These are phyloP conservation scores for Pocillopora meandrina DNA, from an alignment of 92 coral and sea anemone species.

Conservation along the genomic window DNA sequence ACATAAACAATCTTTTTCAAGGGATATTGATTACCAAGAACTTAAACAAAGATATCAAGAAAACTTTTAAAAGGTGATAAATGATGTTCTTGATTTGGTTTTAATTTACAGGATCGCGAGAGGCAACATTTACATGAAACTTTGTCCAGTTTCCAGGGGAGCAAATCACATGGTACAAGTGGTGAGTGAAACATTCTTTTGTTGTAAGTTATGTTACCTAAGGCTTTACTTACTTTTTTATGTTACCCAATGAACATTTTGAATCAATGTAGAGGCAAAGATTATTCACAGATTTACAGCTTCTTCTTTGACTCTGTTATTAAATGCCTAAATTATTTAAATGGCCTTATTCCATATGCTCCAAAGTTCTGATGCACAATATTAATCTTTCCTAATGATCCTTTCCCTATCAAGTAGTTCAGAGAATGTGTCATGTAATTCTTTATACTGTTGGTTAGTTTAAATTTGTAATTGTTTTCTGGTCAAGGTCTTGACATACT, in stretches of 20 bases:
- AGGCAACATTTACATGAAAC: constrained; percentile 74
- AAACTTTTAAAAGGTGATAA: no score
- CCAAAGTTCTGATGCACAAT: no score
- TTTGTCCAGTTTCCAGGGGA: constrained; percentile 60
- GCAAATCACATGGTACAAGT: constrained; percentile 66
- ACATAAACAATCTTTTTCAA: no score
- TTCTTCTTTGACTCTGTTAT: background rate
- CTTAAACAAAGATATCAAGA: no score
- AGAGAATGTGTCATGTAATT: no score
- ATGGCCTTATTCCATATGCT: no score
- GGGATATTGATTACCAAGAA: no score
- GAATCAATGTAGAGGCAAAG: background rate
- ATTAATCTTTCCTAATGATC: no score
- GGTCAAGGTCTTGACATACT: no score
- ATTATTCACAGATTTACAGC: background rate
- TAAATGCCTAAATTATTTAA: background rate
- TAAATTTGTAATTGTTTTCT: no score
- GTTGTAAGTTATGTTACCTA: background rate
- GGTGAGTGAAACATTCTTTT: constrained; percentile 48
- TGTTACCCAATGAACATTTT: background rate
- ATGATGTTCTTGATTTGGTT: background rate
- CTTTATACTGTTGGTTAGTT: no score
- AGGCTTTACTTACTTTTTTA: background rate
- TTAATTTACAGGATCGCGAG: constrained; percentile 67
- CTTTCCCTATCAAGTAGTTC: no score